A percentile compares a stretch with the other conserved stretches of the same genome.
Evolutionary conservation across 2,113 vertebrate species (phyloP).

Genomic region (Cnemophilus loriae): DNA sequence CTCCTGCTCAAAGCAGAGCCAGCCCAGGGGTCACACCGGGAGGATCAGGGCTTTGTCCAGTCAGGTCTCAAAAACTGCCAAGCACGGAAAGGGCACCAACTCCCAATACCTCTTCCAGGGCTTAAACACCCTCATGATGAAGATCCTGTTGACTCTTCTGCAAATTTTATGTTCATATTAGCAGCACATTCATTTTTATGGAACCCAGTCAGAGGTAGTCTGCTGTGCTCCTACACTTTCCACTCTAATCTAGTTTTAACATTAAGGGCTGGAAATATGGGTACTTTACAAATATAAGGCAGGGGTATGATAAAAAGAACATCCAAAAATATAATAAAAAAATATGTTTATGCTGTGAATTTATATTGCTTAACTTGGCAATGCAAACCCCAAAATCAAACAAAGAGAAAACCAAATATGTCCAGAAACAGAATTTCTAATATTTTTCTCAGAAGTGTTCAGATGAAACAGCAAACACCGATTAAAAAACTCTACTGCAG

Average conservation of each 20-base stretch:
- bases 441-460: neutral
- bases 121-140: neutral
- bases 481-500: neutral
- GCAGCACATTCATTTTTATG: neutral
- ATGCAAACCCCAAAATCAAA: neutral
- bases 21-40: neutral
- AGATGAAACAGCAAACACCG: neutral
- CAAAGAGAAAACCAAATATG: neutral
- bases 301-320: neutral
- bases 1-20: neutral
- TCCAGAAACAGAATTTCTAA: neutral
- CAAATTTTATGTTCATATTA: neutral
- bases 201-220: neutral
- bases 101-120: neutral
- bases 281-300: neutral
- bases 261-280: neutral
- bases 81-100: neutral
- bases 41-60: neutral
- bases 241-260: neutral
- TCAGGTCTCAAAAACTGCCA: neutral
- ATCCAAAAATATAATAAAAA: neutral
- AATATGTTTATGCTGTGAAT: neutral
- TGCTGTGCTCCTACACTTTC: neutral
- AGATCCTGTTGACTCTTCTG: neutral
- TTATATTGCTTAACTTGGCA: neutral